Evolutionary conservation across 2,797 vertebrate genomes (phyloP), one percentile per base, ranked within the genome.

Genomic region (Moxostoma hubbsi): DNA sequence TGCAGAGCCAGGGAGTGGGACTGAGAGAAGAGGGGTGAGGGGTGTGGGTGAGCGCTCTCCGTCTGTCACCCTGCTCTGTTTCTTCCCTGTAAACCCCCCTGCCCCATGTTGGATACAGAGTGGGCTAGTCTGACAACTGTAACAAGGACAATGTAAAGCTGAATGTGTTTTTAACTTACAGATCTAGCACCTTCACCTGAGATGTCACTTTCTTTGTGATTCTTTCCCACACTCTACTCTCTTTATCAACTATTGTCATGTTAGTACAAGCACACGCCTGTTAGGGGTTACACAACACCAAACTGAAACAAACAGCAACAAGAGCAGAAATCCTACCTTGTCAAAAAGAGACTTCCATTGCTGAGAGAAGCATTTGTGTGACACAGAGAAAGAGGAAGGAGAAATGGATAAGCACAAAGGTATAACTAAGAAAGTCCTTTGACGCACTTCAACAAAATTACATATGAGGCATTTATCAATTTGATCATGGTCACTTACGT

Each of bases 291-390:
- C 6, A 64, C 6, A 16, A 16, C 7, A 43, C n/a, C 16, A 73
- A 62, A 62, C 8, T 1, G 47, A 49, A 54, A 73, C 76, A 75
- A 67, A 72, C 66, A 73, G 10, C 2, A 43, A 16, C 8, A 47
- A 73, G 46, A 73, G 46, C 46, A 36, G 53, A 49, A 51, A 86
- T 95, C 96, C 87, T 97, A 98, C 97, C 97, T 98, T 94, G 92
- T 98, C 96, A 93, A 98, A 98, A 63, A 97, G 93, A 90, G 93
- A 93, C 94, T 97, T 98, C 97, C 97, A 98, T 93, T 96, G 94
- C 97, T 98, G 94, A 54, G 80, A 73, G 43, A 84, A 79, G 81
- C 15, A 72, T 77, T 85, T 18, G 59, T 82, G 74, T 45, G 73
- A 85, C 54, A 71, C 54, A 71, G 47, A 62, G 45, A 73, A 59